Conservation (phyloP, 2,797 vertebrate genomes). For the Eulemur albifrons region DNA sequence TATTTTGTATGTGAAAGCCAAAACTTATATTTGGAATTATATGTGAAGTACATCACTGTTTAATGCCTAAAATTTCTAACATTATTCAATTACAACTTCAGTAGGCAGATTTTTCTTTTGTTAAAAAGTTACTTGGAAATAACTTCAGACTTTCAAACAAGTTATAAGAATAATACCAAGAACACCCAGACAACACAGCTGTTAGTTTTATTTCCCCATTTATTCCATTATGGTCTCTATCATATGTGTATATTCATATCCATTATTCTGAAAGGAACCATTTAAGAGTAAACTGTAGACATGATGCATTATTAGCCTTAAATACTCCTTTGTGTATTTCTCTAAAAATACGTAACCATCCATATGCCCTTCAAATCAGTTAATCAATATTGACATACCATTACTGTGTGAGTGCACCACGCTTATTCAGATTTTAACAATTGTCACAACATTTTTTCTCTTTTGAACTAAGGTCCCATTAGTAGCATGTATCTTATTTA, state of each 20-base stretch:
- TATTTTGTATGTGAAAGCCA: conserved; percentile 22
- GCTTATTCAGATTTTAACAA: neutral
- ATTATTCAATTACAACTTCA: neutral
- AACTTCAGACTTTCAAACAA: neutral
- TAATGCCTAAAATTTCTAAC: neutral
- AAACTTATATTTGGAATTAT: conserved; percentile 13
- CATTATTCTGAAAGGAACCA: neutral
- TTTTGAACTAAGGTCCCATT: neutral
- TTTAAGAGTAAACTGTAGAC: neutral
- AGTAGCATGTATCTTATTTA: neutral
- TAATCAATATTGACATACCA: neutral
- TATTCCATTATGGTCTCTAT: neutral
- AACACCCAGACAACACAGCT: neutral
- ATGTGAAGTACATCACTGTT: neutral
- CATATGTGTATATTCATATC: neutral
- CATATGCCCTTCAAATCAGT: neutral
- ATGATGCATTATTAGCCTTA: neutral
- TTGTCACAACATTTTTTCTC: neutral
- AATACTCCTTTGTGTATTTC: neutral
- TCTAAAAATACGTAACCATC: neutral
- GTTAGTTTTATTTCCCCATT: neutral
- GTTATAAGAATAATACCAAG: neutral
- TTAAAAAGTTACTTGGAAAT: conserved; percentile 7
- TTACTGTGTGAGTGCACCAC: neutral
- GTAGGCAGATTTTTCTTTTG: neutral